Percentiles rank a stretch among this genome's conserved stretches.
Evolutionary conservation across 2,797 vertebrate genomes (phyloP).

Genomic region (Gymnodraco acuticeps): DNA sequence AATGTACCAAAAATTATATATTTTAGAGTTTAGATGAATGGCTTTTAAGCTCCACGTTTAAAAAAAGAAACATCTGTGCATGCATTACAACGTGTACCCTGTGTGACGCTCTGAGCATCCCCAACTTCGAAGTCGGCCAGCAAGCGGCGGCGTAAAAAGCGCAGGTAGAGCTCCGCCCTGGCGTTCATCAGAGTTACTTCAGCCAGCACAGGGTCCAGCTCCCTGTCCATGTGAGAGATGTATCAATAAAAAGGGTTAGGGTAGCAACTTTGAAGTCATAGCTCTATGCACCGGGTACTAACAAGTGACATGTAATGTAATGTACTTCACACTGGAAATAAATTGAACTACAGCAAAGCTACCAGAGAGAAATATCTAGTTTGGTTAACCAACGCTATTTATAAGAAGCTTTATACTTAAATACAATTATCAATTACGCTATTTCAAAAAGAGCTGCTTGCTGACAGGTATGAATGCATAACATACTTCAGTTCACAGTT

Average conservation of each 20-base stretch:
- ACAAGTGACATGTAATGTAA: too few species aligned
- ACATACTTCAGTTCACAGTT: too few species aligned
- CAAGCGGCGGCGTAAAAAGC: constrained; percentile 93
- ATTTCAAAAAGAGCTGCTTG: too few species aligned
- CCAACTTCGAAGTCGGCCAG: constrained; percentile 95
- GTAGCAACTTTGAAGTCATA: too few species aligned
- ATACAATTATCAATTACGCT: too few species aligned
- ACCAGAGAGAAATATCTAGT: too few species aligned
- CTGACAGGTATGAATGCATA: too few species aligned
- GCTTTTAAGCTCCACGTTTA: background rate
- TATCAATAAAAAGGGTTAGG: background rate
- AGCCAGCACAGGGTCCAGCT: constrained; percentile 93
- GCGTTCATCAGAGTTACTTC: constrained; percentile 98
- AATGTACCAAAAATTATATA: background rate
- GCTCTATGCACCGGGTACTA: too few species aligned
- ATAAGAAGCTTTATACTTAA: too few species aligned
- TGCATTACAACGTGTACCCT: constrained; percentile 79
- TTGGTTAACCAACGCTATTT: too few species aligned
- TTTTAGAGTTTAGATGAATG: background rate
- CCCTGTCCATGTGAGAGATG: constrained; percentile 79
- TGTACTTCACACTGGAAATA: too few species aligned
- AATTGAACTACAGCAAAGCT: too few species aligned
- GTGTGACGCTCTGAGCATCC: constrained; percentile 91
- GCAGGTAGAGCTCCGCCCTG: constrained; percentile 93
- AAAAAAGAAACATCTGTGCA: background rate